Conservation (phyloP, 2,797 vertebrate species). For the Poecilia wingei region DNA sequence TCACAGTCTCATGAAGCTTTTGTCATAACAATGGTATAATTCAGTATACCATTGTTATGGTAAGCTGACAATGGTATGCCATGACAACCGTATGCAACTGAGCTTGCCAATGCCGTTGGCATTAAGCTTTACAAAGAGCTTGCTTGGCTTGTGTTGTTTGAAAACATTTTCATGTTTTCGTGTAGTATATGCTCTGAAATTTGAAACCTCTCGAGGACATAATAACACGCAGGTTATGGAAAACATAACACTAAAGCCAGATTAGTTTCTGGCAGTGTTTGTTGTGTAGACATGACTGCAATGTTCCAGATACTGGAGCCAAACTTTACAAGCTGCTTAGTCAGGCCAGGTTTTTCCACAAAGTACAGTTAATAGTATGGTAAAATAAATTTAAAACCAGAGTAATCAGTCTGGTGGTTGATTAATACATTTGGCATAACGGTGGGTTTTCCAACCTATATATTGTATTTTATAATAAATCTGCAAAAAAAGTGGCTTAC, state of each 20-base stretch:
- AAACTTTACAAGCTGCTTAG: conserved; percentile 31
- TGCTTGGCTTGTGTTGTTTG: neutral
- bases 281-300: conserved; percentile 45
- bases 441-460: conserved; percentile 27
- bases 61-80: neutral
- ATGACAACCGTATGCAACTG: neutral
- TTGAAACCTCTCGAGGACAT: neutral
- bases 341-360: conserved; percentile 48
- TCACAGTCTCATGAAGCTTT: neutral
- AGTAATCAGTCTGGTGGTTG: conserved; percentile 30
- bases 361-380: conserved; percentile 45
- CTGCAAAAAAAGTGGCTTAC: neutral
- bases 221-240: conserved; percentile 1
- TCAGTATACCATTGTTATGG: neutral
- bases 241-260: conserved; percentile 7
- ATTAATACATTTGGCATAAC: conserved; percentile 28
- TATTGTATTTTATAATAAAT: conserved; percentile 31
- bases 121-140: neutral
- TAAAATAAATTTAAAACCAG: conserved; percentile 39
- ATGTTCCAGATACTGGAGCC: conserved; percentile 40
- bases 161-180: neutral
- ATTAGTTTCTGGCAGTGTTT: conserved; percentile 36
- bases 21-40: neutral
- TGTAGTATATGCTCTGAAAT: neutral
- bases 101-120: neutral